Evolutionary conservation across 2,888 invertebrate species (phyloP), one percentile per base, ranked within the genome.

Genomic region (Hirtodrosophila cameraria): DNA sequence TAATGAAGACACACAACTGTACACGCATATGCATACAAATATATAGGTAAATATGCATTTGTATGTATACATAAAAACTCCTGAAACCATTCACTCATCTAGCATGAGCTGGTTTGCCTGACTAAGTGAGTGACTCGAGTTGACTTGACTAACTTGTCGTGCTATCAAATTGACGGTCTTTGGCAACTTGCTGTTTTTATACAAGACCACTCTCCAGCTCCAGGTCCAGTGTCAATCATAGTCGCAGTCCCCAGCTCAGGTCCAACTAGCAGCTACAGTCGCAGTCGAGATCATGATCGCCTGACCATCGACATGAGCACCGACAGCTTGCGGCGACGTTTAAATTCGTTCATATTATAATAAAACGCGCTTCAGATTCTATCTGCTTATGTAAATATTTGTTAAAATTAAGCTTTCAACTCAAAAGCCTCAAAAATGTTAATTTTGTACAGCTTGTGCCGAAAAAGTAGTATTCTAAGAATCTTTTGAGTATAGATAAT

Each of bases 361-460:
- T 69, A 70, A 83, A 80, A 77, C 74, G 64, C 65, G 68, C 61
- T 46, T 46, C 71, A 80, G 78, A 86, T 84, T 78, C 65, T 86
- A 81, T 86, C 87, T 68, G 67, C 50, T 65, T 72, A 63, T 76
- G 82, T 84, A 77, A 81, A 81, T 81, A 84, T 81, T 81, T 86
- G 85, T 74, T 84, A 66, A 84, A 81, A 84, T 81, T 74, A 84
- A 80, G 86, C 84, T 81, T 86, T 81, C 86, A 81, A 71, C 74
- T 76, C 36, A 70, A 80, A 73, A 73, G 53, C 64, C 55, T 70
- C 54, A 39, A 52, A 66, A 66, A 74, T 58, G 49, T 57, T 48
- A 59, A 64, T 45, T 62, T 62, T n/a, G 38, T 8, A 28, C 48
- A 60, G 66, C 68, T 42, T 46, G 41, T 36, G 46, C 46, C 45